phyloP scores from a whole-genome alignment of 2,113 vertebrate species.

The Sisor rabdophorus region DNA sequence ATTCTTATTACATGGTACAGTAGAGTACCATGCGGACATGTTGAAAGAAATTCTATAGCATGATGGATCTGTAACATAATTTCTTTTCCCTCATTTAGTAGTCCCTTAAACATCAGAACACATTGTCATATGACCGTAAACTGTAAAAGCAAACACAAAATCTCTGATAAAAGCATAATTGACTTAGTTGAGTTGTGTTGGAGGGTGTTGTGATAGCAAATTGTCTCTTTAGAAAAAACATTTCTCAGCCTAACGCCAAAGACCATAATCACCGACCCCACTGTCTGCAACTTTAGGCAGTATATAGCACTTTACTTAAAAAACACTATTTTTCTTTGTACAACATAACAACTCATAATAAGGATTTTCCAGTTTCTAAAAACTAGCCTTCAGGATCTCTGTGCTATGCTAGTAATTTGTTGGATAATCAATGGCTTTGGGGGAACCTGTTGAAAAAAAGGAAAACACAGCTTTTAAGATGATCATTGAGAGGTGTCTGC shows the following conservation, averaged over 20 bases:
- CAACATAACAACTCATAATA: slow-evolving; percentile 7
- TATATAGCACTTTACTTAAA: not conserved
- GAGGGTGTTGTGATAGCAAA: not conserved
- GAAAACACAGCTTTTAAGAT: slow-evolving; percentile 29
- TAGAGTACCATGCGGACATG: not conserved
- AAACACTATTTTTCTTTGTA: not conserved
- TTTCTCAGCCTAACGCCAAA: not conserved
- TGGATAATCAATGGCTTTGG: slow-evolving; percentile 67
- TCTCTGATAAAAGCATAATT: not conserved
- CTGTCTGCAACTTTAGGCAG: not conserved
- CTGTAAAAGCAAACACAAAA: not conserved
- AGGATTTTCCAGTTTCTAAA: slow-evolving; percentile 9
- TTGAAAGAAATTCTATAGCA: not conserved
- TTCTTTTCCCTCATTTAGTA: not conserved
- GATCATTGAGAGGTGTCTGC: not conserved
- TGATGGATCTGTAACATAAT: not conserved
- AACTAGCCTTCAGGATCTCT: slow-evolving; percentile 52
- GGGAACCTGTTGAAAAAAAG: slow-evolving; percentile 59
- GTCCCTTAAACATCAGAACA: not conserved
- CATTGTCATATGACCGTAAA: not conserved
- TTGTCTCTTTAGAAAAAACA: not conserved
- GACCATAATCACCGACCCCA: not conserved
- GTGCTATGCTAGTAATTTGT: slow-evolving; percentile 71
- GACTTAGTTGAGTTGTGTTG: not conserved
- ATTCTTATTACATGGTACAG: not conserved